Base-by-base conservation (phyloP, 2,888 invertebrate genomes). In the Dioctria linearis region DNA sequence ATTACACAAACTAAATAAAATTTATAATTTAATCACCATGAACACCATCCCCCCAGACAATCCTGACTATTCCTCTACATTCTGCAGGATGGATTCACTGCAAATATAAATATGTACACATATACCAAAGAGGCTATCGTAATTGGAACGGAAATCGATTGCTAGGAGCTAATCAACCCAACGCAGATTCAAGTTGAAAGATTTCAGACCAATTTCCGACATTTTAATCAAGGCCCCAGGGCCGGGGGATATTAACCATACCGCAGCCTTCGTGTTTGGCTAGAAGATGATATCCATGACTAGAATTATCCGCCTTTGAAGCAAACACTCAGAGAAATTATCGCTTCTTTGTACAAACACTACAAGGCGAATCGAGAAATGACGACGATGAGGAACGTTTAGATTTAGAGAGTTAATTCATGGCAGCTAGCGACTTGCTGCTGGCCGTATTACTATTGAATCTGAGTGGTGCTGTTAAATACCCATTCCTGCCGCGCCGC, bases 121-220 rank as follows among this genome's bases (percentile, higher is more conserved):
- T 11, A 54, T 54, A 54, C 11, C 66, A 54, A 57, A 37, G 42
- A 25, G 46, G 57, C 79, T 63, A 61, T 43, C 66, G 81, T 81
- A 81, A 81, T 81, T 81, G 79, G 81, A 79, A 79, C 81, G 81
- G 81, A 81, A 81, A 81, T 81, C 79, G 79, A 81, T 81, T 79
- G 81, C 79, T 59, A 3, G 42, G 51, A 81, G 73, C 78, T 40
- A 79, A 78, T 78, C 61, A 78, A 63, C 71, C 42, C 42, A 80
- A 61, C 37, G 49, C 78, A 81, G 76, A 71, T 76, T 65, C 71
- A 63, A 69, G 66, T 59, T 71, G 81, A 73, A 73, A 78, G 80
- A 81, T 79, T 79, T 81, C 69, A 69, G 73, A 79, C 73, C 79
- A 81, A 81, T 81, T 81, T 81, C 81, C 81, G 81, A 80, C 79